A percentile compares a stretch with the other conserved stretches of the same genome.
Evolutionary conservation across 2,113 vertebrate species (phyloP).

Genomic region (Takifugu bimaculatus): DNA sequence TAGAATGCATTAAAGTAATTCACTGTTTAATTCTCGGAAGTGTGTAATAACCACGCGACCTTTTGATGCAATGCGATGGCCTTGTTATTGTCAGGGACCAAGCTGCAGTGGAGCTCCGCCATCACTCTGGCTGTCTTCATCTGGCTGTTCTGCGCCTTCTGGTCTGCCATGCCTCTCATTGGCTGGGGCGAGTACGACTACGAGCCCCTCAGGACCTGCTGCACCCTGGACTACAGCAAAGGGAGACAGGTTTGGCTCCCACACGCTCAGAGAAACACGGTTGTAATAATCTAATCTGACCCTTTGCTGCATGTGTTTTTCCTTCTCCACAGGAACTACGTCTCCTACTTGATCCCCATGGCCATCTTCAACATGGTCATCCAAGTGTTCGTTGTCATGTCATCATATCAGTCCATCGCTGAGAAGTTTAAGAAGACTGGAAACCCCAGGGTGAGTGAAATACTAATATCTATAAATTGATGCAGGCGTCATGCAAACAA

Average conservation of each 20-base stretch:
- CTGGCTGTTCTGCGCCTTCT: conserved; percentile 89
- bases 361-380: conserved; percentile 86
- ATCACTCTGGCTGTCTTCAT: conserved; percentile 76
- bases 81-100: conserved; percentile 74
- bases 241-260: conserved; percentile 81
- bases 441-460: conserved; percentile 71
- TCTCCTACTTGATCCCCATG: conserved; percentile 88
- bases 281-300: not conserved
- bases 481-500: not conserved
- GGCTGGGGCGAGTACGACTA: conserved; percentile 95
- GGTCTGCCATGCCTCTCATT: conserved; percentile 89
- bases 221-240: conserved; percentile 91
- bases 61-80: not conserved
- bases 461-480: not conserved
- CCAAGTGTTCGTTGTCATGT: conserved; percentile 84
- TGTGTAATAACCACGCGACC: too few relatives aligned
- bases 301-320: not conserved
- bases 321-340: conserved; percentile 79
- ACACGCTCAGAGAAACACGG: not conserved
- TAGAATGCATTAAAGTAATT: too few relatives aligned
- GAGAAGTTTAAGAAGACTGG: conserved; percentile 88
- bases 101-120: conserved; percentile 85
- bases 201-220: conserved; percentile 92
- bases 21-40: too few relatives aligned
- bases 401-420: conserved; percentile 84